A percentile compares a stretch with the other conserved stretches of the same genome.
These are phyloP conservation scores for Erinaceus europaeus DNA, from an alignment of 2,113 vertebrate species.

Conservation along the genomic window DNA sequence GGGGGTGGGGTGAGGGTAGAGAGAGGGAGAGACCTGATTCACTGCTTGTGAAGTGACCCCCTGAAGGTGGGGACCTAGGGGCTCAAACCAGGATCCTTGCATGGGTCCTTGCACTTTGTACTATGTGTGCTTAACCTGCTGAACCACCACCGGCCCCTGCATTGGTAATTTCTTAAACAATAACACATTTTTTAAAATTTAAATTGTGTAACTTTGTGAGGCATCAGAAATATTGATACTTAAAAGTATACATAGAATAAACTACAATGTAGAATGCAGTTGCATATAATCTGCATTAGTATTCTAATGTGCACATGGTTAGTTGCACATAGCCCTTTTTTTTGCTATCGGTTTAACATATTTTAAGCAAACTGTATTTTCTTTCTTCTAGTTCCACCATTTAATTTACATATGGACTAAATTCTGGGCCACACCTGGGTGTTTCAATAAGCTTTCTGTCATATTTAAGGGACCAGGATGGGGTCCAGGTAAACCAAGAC, in stretches of 20 bases:
- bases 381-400: constrained; percentile 84
- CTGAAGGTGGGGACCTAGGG: too few species aligned
- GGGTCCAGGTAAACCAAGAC: constrained; percentile 90
- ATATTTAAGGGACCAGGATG: constrained; percentile 94
- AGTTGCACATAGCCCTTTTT: constrained; percentile 28
- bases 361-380: constrained; percentile 49
- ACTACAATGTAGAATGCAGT: not conserved
- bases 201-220: not conserved
- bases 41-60: too few species aligned
- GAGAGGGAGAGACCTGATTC: too few species aligned
- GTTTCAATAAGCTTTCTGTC: constrained; percentile 88
- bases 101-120: too few species aligned
- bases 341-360: not conserved
- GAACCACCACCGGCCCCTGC: too few species aligned
- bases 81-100: too few species aligned
- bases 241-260: not conserved
- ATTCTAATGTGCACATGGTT: too few species aligned
- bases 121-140: too few species aligned
- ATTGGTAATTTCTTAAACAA: not conserved
- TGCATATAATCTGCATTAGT: not conserved
- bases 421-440: constrained; percentile 83
- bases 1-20: too few species aligned
- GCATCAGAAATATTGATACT: not conserved
- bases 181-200: not conserved
- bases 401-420: constrained; percentile 86